Evolutionary conservation across 64 coral and sea anemone genomes (phyloP), one percentile per base, ranked within the genome.

Genomic region (Astreopora myriophthalma): DNA sequence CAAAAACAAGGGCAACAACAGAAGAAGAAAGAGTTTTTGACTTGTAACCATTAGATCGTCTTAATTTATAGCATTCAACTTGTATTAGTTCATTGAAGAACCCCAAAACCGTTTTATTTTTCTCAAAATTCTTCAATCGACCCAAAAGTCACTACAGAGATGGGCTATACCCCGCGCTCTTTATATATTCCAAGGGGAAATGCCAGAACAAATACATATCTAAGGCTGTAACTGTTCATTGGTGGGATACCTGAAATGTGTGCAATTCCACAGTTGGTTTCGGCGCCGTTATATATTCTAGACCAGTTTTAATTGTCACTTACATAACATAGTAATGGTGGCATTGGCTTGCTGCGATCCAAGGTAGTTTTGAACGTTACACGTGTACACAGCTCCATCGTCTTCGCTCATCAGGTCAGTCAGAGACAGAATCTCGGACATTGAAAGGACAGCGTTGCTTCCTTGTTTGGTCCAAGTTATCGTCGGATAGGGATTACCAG

Each of bases 401-500:
- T 65, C 79, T 36, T 62, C 79, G 35, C 79, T 82, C 17, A 24
- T 14, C 19, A 82, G 32, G 6, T 64, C 64, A 11, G 52, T 35
- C 52, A 82, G 16, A 11, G 20, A 34, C 36, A 82, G 79, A 57
- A 20, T 39, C 32, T 82, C 28, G n/a, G 31, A 62, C 24, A 55
- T 60, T 24, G 57, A 42, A 33, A 82, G 52, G 34, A 63, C 55
- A 37, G 1, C 34, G 19, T 22, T 37, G 32, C 24, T 65, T 38
- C 52, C 30, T 62, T 37, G 79, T 14, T 74, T 88, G 8, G 30
- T 88, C 85, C 85, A 88, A 3, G 39, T 74, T 19, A 88, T 74
- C 24, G 58, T 63, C 4, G 86, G 86, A 11, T 75, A 1, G 38
- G 86, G 86, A 34, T 38, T 74, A 0, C 86, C 86, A 26, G 86